phyloP scores from a whole-genome alignment of 2,888 invertebrate genomes.

The Caradrina clavipalpis region DNA sequence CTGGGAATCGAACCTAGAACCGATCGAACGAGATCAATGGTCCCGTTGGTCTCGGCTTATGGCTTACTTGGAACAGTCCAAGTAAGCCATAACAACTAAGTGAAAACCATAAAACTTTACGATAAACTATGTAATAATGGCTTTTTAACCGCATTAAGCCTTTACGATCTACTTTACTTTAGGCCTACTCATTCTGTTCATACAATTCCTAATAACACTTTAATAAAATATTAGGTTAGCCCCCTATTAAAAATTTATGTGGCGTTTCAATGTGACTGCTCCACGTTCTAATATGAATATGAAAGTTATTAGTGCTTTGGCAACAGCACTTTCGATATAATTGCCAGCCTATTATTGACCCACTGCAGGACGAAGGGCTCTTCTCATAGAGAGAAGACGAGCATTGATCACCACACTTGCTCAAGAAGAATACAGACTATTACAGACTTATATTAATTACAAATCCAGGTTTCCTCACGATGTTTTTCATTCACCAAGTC shows the following conservation, averaged over 20 bases:
- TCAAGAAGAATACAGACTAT: no score
- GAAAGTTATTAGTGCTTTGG: slow-evolving; percentile 1
- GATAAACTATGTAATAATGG: slow-evolving; percentile 52
- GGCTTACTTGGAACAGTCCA: no score
- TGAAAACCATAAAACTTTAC: slow-evolving; percentile 52
- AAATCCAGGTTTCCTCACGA: no score
- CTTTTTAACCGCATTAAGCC: slow-evolving; percentile 52
- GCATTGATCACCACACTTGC: no score
- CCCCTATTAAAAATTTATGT: slow-evolving; percentile 53
- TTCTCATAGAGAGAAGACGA: no score
- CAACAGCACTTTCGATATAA: slow-evolving; percentile 1
- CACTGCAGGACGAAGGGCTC: no score
- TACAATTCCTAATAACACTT: slow-evolving; percentile 43
- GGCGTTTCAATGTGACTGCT: slow-evolving; percentile 27
- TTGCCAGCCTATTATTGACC: no score
- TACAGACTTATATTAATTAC: no score
- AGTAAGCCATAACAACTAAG: slow-evolving; percentile 34
- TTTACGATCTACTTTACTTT: slow-evolving; percentile 52
- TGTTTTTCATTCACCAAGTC: no score
- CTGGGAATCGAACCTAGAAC: no score
- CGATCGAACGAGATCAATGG: no score
- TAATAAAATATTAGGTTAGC: slow-evolving; percentile 53
- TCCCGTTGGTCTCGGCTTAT: no score
- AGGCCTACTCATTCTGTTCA: slow-evolving; percentile 25
- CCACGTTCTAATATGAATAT: slow-evolving; percentile 19